Percentiles rank a stretch among this genome's conserved stretches.
Evolutionary conservation across 2,113 vertebrate genomes (phyloP).

Genomic region (Hydrochoerus hydrochaeris): DNA sequence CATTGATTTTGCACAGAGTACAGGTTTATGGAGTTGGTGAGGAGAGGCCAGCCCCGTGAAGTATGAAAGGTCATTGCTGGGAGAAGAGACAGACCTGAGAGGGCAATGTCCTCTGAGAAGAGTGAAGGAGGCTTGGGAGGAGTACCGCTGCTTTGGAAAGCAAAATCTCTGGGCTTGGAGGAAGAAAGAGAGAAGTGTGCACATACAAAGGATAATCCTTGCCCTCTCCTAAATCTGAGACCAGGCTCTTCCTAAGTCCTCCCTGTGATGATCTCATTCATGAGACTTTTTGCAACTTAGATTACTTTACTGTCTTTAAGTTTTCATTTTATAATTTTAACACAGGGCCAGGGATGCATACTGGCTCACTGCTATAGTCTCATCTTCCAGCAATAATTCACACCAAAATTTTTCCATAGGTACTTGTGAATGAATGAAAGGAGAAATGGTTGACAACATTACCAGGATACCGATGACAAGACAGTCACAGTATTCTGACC

Average conservation of each 20-base stretch:
- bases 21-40: neutral
- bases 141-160: neutral
- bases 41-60: neutral
- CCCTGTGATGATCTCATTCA: neutral
- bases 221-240: neutral
- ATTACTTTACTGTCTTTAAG: neutral
- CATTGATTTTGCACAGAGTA: neutral
- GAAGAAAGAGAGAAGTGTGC: neutral
- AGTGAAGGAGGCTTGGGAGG: neutral
- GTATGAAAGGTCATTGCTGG: neutral
- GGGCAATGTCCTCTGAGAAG: constrained; percentile 1
- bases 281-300: neutral
- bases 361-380: neutral
- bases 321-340: neutral
- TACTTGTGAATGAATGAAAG: neutral
- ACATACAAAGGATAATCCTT: fast-evolving
- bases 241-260: neutral
- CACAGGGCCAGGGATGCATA: neutral
- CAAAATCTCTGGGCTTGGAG: neutral
- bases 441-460: neutral
- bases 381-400: neutral
- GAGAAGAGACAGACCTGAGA: neutral
- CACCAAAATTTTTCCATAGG: neutral
- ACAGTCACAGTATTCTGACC: neutral
- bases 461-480: neutral